Evolutionary conservation across 1,140 invertebrate species (phyloP), one percentile per base, ranked within the genome.

Genomic region (Lepidurus apus): DNA sequence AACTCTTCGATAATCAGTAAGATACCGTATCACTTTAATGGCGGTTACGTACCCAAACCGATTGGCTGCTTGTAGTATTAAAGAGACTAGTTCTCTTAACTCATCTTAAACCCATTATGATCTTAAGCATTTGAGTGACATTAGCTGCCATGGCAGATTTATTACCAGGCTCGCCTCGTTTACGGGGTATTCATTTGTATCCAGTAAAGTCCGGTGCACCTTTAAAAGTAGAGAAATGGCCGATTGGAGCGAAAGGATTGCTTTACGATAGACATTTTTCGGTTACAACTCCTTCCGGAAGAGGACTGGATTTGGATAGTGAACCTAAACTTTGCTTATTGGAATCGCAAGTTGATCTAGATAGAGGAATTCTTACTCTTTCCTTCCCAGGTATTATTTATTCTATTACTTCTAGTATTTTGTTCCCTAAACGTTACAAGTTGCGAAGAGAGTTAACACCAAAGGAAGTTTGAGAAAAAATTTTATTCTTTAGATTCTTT

Each of bases 131-230:
- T 3, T 34, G 34, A 34, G 34, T 34, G 3, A 4, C 3, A 34
- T 4, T 34, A 34, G 13, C n/a, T 1, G 53, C 1, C 9, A 65
- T 65, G 53, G 7, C 17, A 7, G 53, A 21, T 21, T 9, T 65
- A 21, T 65, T 65, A 17, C 17, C 6, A 7, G n/a, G 6, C 13
- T 13, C 6, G 53, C 53, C 53, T 13, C 53, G 53, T n/a, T 21
- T 65, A 13, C 17, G 21, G 53, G 53, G 17, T 17, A 91, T 98
- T 76, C 93, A 90, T 83, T 86, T 98, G 74, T 99, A 95, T 87
- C 97, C 97, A 4, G 89, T 98, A 1, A 99, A 99, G 87, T 98
- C 96, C 0, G 98, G 96, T 86, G 93, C 88, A 4, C 89, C 91
- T 45, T 92, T 92, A 81, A 88, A 91, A 84, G 87, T 94, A 74